Base-by-base conservation (phyloP, 2,113 vertebrate species). In the Alectura lathami region DNA sequence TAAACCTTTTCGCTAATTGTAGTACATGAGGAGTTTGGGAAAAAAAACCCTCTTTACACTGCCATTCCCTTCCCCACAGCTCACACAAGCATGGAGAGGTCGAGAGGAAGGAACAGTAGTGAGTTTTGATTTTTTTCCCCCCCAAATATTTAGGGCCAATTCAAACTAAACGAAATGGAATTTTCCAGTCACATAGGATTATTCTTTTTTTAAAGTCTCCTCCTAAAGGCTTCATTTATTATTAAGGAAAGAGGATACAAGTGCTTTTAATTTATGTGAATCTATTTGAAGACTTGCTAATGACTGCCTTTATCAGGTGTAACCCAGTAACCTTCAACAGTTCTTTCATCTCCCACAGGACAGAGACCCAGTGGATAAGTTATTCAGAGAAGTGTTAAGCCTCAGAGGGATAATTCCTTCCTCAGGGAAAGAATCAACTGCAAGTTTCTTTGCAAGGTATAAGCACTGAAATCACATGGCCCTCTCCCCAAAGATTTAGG, bases 181-280 rank as follows among this genome's bases (percentile, higher is more conserved):
- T 76, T 84, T 45, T 40, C 47, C 22, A 48, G 24, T 43, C 18
- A 22, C 13, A 32, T 0, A 27, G 22, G 12, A 32, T 43, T 17
- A 4, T 20, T 20, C 30, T 32, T 63, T 36, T 34, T 8, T 27
- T 64, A 24, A 56, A 68, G 45, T 59, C 86, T 73, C 92, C 63
- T 68, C 42, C 68, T 83, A 73, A 79, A 91, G 63, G 88, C 53
- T 69, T 91, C 38, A 56, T 93, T n/a, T 81, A 66, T 76, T 85
- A 94, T 67, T 91, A 78, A 88, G 34, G 32, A 42, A 64, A 91
- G 32, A 83, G 6, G 42, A 93, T 66, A 76, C 59, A 43, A 62
- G 23, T 81, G 64, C 42, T 96, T 93, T 92, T 96, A 76, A 95
- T 92, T 94, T 51, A 83, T 36, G 47, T 48, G 83, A 70, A 57